phyloP scores from a whole-genome alignment of 2,797 vertebrate genomes.

The Arctocebus calabarensis region DNA sequence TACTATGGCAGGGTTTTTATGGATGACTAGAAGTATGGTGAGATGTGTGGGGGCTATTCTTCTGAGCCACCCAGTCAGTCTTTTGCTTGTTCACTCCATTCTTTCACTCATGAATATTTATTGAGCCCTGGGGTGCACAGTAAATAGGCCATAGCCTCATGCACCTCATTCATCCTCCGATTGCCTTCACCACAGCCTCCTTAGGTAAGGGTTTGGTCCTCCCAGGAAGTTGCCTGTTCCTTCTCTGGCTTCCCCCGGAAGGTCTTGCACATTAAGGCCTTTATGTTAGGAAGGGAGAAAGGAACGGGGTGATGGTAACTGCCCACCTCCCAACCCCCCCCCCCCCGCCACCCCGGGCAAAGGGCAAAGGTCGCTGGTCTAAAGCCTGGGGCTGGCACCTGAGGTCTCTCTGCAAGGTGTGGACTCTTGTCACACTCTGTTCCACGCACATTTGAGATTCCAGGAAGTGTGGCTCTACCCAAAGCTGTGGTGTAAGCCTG shows the following conservation, averaged over 20 bases:
- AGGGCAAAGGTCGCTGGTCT: background rate
- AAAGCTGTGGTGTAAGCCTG: background rate
- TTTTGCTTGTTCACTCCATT: background rate
- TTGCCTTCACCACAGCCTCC: fast-evolving
- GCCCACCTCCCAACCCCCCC: no score
- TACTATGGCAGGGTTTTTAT: background rate
- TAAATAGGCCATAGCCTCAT: background rate
- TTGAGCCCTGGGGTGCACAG: background rate
- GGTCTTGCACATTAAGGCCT: background rate
- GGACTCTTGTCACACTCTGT: fast-evolving
- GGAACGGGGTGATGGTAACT: background rate
- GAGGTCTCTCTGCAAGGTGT: background rate
- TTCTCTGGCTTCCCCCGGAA: background rate
- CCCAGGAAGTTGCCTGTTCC: background rate
- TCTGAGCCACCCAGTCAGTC: background rate
- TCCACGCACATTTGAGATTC: fast-evolving
- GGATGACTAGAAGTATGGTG: background rate
- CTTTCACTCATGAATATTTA: background rate
- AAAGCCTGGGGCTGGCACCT: background rate
- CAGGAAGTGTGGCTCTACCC: background rate
- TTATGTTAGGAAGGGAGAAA: background rate
- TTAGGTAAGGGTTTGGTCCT: background rate
- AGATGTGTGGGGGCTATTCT: background rate
- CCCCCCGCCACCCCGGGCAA: background rate
- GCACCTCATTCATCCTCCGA: background rate